phyloP scores from a whole-genome alignment of 2,797 vertebrate species.

The Micropoecilia bifurca region DNA sequence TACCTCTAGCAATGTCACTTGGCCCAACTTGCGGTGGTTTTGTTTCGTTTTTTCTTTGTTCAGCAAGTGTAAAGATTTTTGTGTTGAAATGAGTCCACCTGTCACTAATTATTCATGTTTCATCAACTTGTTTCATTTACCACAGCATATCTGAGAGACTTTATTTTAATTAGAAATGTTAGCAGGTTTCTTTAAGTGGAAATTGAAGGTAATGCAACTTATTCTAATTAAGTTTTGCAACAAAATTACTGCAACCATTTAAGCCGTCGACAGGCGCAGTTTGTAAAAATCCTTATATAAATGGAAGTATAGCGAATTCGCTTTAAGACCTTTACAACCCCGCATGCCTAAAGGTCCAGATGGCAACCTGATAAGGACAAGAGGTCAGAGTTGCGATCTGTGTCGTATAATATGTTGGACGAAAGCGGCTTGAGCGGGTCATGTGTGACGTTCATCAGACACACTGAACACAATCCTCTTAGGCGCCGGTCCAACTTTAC shows the following conservation, averaged over 20 bases:
- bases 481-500: slow-evolving; percentile 60
- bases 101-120: neutral
- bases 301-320: slow-evolving; percentile 27
- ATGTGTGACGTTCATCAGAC: slow-evolving; percentile 29
- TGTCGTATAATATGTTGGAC: slow-evolving; percentile 19
- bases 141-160: neutral
- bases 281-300: neutral
- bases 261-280: neutral
- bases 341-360: slow-evolving; percentile 42
- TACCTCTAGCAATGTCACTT: neutral
- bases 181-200: neutral
- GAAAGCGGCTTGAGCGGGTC: slow-evolving; percentile 41
- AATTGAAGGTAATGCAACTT: neutral
- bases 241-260: neutral
- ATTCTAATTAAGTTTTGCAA: neutral
- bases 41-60: neutral
- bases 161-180: neutral
- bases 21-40: neutral
- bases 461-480: slow-evolving; percentile 64
- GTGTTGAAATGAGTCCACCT: neutral
- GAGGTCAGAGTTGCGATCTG: slow-evolving; percentile 44
- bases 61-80: neutral
- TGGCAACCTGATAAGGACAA: slow-evolving; percentile 50
- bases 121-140: neutral
- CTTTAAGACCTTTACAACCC: slow-evolving; percentile 45